Percentiles rank a stretch among this genome's conserved stretches.
These are phyloP conservation scores for Stichopus chloronotus DNA, from an alignment of 35 echinoderm and acorn worm genomes.

Conservation along the genomic window DNA sequence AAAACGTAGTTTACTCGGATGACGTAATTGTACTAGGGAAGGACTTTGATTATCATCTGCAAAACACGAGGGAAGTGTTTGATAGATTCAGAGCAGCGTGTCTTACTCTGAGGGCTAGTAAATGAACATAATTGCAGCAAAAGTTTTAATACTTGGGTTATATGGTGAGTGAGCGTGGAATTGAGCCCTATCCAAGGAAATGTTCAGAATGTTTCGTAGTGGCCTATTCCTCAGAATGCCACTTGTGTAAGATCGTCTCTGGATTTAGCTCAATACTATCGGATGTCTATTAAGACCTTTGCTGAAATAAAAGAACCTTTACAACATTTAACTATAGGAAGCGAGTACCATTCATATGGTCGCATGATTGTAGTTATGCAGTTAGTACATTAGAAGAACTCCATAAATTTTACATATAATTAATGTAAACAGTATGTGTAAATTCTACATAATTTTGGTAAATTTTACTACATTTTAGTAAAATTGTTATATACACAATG, in stretches of 20 bases:
- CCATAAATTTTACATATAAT: too few relatives aligned
- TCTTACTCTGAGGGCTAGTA: constrained; percentile 59
- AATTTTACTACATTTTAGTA: too few relatives aligned
- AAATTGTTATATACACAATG: too few relatives aligned
- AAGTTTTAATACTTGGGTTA: constrained; percentile 55
- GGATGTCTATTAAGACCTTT: constrained; percentile 36
- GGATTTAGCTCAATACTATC: constrained; percentile 64
- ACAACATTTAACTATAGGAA: constrained; percentile 18
- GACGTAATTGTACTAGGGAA: constrained; percentile 46
- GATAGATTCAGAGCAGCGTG: constrained; percentile 31
- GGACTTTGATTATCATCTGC: constrained; percentile 35
- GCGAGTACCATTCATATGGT: constrained; percentile 9
- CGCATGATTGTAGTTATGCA: constrained; percentile 29
- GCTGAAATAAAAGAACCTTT: constrained; percentile 40
- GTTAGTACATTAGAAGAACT: neutral
- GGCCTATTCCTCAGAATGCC: constrained; percentile 29
- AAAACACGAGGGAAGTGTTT: neutral
- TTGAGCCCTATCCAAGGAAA: constrained; percentile 63
- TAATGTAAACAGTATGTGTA: too few relatives aligned
- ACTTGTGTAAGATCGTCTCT: constrained; percentile 50
- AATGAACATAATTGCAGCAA: constrained; percentile 57
- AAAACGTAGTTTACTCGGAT: constrained; percentile 39
- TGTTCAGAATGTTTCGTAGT: constrained; percentile 19
- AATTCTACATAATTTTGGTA: too few relatives aligned
- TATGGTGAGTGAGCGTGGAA: constrained; percentile 49